A percentile compares a stretch with the other conserved stretches of the same genome.
phyloP scores from a whole-genome alignment of 1,140 invertebrate species.

The Leguminivora glycinivorella region DNA sequence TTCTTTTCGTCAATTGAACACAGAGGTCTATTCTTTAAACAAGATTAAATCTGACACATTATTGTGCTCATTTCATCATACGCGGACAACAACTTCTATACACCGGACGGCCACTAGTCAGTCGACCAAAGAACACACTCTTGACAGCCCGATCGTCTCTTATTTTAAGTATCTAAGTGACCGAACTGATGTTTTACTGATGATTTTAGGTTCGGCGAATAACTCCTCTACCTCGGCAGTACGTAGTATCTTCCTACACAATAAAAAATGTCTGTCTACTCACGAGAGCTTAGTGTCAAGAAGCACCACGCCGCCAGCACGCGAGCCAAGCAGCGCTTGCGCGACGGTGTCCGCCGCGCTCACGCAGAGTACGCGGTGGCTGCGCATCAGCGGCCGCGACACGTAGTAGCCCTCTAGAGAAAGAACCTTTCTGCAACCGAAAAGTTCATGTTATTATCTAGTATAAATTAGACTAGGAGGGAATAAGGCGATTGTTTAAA shows the following conservation, averaged over 20 bases:
- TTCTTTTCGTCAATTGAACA: too few species aligned
- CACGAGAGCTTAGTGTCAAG: conserved; percentile 47
- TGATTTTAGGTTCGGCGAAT: too few species aligned
- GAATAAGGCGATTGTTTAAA: neutral
- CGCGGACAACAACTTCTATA: too few species aligned
- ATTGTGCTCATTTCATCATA: too few species aligned
- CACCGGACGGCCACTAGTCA: too few species aligned
- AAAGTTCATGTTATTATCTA: neutral
- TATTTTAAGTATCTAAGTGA: too few species aligned
- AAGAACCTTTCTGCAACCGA: conserved; percentile 9
- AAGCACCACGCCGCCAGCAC: conserved; percentile 35
- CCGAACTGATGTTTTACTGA: too few species aligned
- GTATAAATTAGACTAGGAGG: neutral
- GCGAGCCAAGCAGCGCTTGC: conserved; percentile 38
- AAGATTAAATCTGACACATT: too few species aligned
- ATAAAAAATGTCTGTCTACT: conserved; percentile 33
- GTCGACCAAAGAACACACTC: too few species aligned
- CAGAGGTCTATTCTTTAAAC: too few species aligned
- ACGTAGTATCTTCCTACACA: conserved; percentile 58
- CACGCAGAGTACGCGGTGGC: conserved; percentile 52
- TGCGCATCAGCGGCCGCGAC: conserved; percentile 51
- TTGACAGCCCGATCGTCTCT: too few species aligned
- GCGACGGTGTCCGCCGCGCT: conserved; percentile 32
- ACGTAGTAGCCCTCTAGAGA: conserved; percentile 62
- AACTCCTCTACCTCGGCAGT: too few species aligned